Evolutionary conservation across 2,113 vertebrate genomes (phyloP), one percentile per base, ranked within the genome.

Genomic region (Dascyllus trimaculatus): DNA sequence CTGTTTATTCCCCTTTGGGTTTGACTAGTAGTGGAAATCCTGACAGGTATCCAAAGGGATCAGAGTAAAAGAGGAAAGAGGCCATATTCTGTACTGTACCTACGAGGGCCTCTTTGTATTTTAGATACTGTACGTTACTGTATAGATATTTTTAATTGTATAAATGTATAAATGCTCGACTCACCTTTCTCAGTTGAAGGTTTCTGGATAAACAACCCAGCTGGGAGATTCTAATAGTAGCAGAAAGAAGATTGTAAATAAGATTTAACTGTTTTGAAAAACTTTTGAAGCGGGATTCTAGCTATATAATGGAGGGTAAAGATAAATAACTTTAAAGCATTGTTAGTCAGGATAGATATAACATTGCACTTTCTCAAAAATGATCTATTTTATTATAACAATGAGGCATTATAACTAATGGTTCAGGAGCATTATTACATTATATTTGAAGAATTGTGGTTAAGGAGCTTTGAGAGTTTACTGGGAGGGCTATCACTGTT

Each of bases 71-170:
- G 38, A 85, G 53, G 62, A 90, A 75, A 87, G 78, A 85, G 87
- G 78, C 80, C 84, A 86, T 89, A 88, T 91, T 89, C 79, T 92
- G 64, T 87, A 90, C 79, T 86, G 89, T 90, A 91, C 83, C 78
- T 80, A 74, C 22, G 59, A 87, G 87, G 83, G 83, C 87, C 86
- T 90, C 73, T 65, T 80, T 89, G 87, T 92, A 93, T 93, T 94
- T 94, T 92, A 75, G 85, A 92, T 91, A 91, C 88, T 91, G 78
- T 90, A 86, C 46, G 75, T 89, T 66, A 71, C 58, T 93, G 87
- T 92, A 90, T 80, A 93, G 66, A 88, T 87, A 80, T 89, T 92
- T 90, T 84, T 74, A 92, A 65, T 64, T 91, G 89, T 92, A 93
- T 82, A 94, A 87, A 89, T 92, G 87, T 93, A 92, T 69, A 91